Evolutionary conservation across 2,113 vertebrate species (phyloP), one percentile per base, ranked within the genome.

Genomic region (Paramormyrops kingsleyae): DNA sequence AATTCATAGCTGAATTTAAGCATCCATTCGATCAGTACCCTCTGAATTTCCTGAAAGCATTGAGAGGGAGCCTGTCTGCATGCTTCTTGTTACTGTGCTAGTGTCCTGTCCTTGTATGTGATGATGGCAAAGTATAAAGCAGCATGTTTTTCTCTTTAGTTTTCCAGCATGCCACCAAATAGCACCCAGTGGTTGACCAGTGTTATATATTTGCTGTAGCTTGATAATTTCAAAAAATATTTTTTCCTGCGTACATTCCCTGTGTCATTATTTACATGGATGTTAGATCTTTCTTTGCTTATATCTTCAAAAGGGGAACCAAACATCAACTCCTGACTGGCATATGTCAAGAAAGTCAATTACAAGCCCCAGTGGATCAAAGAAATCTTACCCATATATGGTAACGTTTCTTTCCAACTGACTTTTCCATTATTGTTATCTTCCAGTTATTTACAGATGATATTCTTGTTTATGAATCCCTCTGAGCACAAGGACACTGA

Each of bases 301-400:
- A 53, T 80, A 95, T 94, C 19, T 93, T 83, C 86, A 88, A n/a
- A 90, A 93, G 24, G n/a, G 50, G 49, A 87, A 10, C 50, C 31
- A 39, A 52, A 31, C 50, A 17, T 31, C 49, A 53, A 42, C 0
- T 27, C 24, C 83, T 9, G 35, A 15, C 42, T 5, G 15, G 35
- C 87, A 92, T 0, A 74, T 87, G 0, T 50, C 80, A 1, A 90
- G 13, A 90, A 92, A 92, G 92, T 44, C 66, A 0, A 91, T 90
- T 49, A 88, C 90, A 62, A 95, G 91, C 89, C 89, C 88, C 56
- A 91, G 39, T 31, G 1, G 83, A 92, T 31, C 21, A 52, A 94
- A 93, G 56, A 91, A 88, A 90, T 92, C 89, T 85, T 77, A 74
- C 0, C 7, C 13, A 1, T 96, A 96, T 88, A 91, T 94, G 94